Evolutionary conservation across 1,140 invertebrate genomes (phyloP).

Genomic region (Heterodera carotae): DNA sequence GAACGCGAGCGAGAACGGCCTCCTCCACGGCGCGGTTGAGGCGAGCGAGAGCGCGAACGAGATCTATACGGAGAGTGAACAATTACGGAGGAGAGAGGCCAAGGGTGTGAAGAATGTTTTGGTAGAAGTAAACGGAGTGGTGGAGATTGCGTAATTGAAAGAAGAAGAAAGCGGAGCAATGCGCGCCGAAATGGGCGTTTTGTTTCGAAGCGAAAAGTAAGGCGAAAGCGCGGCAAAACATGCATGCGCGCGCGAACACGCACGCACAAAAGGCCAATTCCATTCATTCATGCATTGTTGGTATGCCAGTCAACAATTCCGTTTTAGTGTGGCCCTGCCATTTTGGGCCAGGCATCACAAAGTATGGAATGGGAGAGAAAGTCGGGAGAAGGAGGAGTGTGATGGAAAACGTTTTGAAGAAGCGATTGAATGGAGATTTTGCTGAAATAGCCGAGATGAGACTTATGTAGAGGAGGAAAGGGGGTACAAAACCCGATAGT

Average conservation of each 20-base stretch:
- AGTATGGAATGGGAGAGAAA: not conserved
- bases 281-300: too few species aligned
- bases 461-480: too few species aligned
- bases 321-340: too few species aligned
- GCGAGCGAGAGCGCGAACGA: conserved; percentile 40
- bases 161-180: not conserved
- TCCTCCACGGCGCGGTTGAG: conserved; percentile 33
- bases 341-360: not conserved
- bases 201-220: conserved; percentile 3
- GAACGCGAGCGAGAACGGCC: conserved; percentile 34
- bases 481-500: too few species aligned
- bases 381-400: not conserved
- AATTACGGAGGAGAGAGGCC: conserved; percentile 11
- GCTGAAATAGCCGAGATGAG: conserved; percentile 21
- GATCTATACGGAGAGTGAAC: not conserved
- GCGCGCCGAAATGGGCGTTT: not conserved
- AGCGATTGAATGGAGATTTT: conserved; percentile 21
- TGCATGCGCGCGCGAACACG: too few species aligned
- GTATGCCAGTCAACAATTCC: too few species aligned
- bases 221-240: not conserved
- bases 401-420: conserved; percentile 35
- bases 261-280: not conserved
- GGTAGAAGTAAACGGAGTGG: conserved; percentile 11
- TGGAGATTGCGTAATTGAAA: not conserved
- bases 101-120: not conserved